A percentile compares a stretch with the other conserved stretches of the same genome.
Conservation (phyloP, 2,113 vertebrate genomes). For the Colinus virginianus region DNA sequence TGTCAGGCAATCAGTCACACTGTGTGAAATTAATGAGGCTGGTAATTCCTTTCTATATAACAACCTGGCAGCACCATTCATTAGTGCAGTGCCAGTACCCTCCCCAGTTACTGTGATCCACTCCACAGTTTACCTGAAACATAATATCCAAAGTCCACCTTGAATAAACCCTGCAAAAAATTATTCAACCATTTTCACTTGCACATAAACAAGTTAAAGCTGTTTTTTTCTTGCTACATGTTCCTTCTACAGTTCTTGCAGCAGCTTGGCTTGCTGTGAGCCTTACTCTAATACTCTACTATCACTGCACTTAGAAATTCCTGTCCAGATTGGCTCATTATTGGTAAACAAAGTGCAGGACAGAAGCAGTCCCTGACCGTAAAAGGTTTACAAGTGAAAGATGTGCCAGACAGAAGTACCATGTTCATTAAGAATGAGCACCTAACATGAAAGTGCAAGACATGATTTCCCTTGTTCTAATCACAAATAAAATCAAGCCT, state of each 20-base stretch:
- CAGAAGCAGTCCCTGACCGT: background rate
- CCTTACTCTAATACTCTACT: background rate
- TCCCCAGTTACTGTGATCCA: background rate
- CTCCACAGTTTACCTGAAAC: background rate
- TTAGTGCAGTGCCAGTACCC: background rate
- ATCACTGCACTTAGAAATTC: background rate
- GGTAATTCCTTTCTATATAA: slow-evolving; percentile 24
- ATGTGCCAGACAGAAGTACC: background rate
- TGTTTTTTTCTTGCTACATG: background rate
- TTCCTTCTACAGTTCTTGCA: background rate
- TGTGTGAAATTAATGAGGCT: slow-evolving; percentile 26
- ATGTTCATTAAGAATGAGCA: background rate
- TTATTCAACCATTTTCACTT: background rate
- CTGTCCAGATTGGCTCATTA: background rate
- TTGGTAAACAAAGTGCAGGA: background rate
- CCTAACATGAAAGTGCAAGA: background rate
- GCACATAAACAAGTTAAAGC: background rate
- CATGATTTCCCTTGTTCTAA: background rate
- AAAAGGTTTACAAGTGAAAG: background rate
- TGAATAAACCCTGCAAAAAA: background rate
- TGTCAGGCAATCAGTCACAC: slow-evolving; percentile 55
- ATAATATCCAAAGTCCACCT: background rate
- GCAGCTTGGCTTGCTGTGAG: background rate
- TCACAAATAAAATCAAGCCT: background rate
- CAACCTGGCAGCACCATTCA: background rate